Base-by-base conservation (phyloP, 2,888 invertebrate genomes). In the Thecophora atra region DNA sequence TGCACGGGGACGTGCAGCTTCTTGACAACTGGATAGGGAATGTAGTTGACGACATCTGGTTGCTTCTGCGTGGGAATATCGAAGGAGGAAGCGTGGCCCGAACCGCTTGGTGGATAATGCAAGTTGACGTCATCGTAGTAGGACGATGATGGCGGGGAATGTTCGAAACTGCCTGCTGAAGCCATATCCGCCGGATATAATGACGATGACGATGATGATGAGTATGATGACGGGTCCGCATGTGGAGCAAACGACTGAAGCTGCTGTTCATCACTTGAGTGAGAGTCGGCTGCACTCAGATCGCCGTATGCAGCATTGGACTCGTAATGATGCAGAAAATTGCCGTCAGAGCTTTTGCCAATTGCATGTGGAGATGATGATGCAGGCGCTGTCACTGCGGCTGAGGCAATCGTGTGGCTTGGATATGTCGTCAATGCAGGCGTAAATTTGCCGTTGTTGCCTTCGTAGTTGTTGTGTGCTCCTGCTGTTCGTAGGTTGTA, bases 1-100 rank as follows among this genome's bases (percentile, higher is more conserved):
- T 89, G 91, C 6, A 93, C 87, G 0, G 92, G 92, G 60, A 90
- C 90, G 8, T 93, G 91, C 4, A 94, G 90, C 77, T 94, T 93
- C 81, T 93, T 94, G 77, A 91, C 90, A 19, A 89, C 86, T 42
- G 92, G 92, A 67, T 91, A 88, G 47, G 89, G 88, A 3, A 90
- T 89, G n/a, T 90, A 90, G 79, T 88, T 88, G 75, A 90, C 88
- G 70, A 89, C 87, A 74, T 90, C 90, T 56, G 88, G 84, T 74
- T 89, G 89, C 30, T 73, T 71, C 19, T 56, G 58, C n/a, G 30
- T 3, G 60, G n/a, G 44, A n/a, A 47, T 15, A 30, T 52, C 17
- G 24, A 42, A 19, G 56, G 24, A 58, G 26, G 17, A 21, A 19
- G 26, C 63, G 54, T 63, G 21, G 47, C 52, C 17, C 44, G 75